Evolutionary conservation across 2,113 vertebrate species (phyloP).

Genomic region (Chrysochloris asiatica): DNA sequence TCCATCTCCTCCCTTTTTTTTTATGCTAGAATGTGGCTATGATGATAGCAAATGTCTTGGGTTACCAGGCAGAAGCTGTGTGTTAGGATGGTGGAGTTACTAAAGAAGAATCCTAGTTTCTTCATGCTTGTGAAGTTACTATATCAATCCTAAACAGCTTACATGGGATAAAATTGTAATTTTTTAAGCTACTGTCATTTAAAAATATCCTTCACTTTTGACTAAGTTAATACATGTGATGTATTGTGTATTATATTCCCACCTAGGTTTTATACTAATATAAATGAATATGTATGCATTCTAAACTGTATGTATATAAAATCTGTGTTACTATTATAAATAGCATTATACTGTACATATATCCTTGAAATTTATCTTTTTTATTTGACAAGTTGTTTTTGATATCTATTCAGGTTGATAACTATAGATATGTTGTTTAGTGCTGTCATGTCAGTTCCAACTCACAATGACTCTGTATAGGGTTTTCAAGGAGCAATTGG

Average conservation of each 20-base stretch:
- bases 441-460: too few species aligned
- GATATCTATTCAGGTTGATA: neutral
- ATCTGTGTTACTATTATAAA: neutral
- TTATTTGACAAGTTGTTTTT: neutral
- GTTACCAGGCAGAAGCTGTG: neutral
- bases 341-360: neutral
- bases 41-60: neutral
- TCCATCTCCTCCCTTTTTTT: neutral
- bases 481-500: too few species aligned
- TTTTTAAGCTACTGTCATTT: neutral
- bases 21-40: neutral
- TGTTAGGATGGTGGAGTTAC: neutral
- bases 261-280: neutral
- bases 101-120: neutral
- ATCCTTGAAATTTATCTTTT: neutral
- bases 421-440: neutral
- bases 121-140: neutral
- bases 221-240: neutral
- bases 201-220: neutral
- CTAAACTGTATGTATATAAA: neutral
- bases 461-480: too few species aligned
- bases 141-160: neutral
- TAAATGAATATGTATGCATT: neutral
- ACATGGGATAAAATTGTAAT: neutral
- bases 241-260: neutral